Evolutionary conservation across 2,888 invertebrate species (phyloP).

Genomic region (Apamea crenata): DNA sequence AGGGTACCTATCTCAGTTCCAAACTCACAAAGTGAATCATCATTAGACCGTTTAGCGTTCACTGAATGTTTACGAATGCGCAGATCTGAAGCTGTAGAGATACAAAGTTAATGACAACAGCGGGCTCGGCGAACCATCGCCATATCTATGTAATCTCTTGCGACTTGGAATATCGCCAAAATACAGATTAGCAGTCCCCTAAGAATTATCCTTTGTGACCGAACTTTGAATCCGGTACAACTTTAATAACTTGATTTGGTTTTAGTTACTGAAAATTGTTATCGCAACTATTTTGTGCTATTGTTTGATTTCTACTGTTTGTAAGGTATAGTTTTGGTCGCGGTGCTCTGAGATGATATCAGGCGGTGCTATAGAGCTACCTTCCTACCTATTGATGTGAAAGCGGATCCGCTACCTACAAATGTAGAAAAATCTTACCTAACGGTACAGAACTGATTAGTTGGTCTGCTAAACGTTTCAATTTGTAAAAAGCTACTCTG

Average conservation of each 20-base stretch:
- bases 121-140: constrained; percentile 68
- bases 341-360: neutral
- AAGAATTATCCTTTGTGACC: constrained; percentile 78
- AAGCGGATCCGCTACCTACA: neutral
- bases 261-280: constrained; percentile 64
- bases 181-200: constrained; percentile 81
- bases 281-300: constrained; percentile 58
- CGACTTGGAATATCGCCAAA: constrained; percentile 82
- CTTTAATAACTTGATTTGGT: constrained; percentile 69
- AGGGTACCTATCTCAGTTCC: constrained; percentile 41
- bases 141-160: constrained; percentile 78
- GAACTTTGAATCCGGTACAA: constrained; percentile 66
- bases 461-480: neutral
- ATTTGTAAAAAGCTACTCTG: neutral
- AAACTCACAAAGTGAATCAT: constrained; percentile 51
- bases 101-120: constrained; percentile 70
- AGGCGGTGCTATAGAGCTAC: neutral
- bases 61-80: constrained; percentile 57
- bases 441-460: neutral
- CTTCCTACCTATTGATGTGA: neutral
- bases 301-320: constrained; percentile 56
- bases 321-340: constrained; percentile 24
- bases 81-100: constrained; percentile 55
- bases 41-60: constrained; percentile 47
- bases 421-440: neutral